Evolutionary conservation across 2,797 vertebrate species (phyloP).

Genomic region (Intellagama lesueurii): DNA sequence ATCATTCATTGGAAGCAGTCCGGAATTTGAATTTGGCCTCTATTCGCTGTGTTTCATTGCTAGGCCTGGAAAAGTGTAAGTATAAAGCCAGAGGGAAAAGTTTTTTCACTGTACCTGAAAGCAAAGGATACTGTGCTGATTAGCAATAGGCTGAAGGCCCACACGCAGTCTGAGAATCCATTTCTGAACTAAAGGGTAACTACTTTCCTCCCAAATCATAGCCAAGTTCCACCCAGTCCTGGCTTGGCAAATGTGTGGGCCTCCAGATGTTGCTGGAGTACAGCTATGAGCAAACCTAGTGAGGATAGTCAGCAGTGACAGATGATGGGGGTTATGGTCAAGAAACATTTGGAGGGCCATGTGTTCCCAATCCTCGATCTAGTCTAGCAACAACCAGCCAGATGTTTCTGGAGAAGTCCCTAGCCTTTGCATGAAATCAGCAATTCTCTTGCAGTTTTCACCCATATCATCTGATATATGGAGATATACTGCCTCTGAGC

Average conservation of each 20-base stretch:
- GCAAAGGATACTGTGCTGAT: neutral
- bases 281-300: neutral
- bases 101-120: neutral
- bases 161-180: neutral
- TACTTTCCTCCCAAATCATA: neutral
- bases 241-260: neutral
- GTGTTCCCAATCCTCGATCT: neutral
- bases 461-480: neutral
- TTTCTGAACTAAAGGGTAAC: neutral
- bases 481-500: neutral
- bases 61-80: slow-evolving; percentile 89
- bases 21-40: slow-evolving; percentile 92
- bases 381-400: neutral
- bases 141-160: neutral
- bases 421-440: neutral
- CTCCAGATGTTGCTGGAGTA: neutral
- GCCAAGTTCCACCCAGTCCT: neutral
- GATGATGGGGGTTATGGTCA: neutral
- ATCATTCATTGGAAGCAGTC: slow-evolving; percentile 91
- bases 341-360: neutral
- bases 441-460: neutral
- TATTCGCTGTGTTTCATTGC: slow-evolving; percentile 93
- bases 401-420: no score
- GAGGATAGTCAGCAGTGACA: neutral
- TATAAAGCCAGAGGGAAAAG: slow-evolving; percentile 28